Conservation (phyloP, 2,797 vertebrate species). For the Sorex maritimensis region DNA sequence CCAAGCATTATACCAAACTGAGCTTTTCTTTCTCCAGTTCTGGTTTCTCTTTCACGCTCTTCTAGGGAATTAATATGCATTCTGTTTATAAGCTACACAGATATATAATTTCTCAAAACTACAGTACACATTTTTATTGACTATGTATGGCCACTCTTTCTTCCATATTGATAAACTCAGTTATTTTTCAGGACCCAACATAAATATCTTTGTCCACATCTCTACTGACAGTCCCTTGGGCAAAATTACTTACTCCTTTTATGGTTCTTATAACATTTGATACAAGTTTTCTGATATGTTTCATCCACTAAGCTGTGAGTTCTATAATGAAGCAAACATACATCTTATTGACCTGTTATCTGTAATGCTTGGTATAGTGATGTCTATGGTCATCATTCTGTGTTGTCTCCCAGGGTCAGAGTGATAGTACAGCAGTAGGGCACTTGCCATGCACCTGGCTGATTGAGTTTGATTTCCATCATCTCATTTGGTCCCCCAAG, state of each 20-base stretch:
- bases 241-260: background rate
- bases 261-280: background rate
- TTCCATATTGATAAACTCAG: background rate
- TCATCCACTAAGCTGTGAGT: background rate
- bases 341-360: background rate
- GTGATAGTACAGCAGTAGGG: too few relatives aligned
- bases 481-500: too few relatives aligned
- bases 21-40: background rate
- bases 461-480: too few relatives aligned
- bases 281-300: background rate
- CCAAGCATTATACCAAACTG: background rate
- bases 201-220: background rate
- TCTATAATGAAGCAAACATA: background rate
- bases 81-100: background rate
- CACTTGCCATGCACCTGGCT: too few relatives aligned
- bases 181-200: background rate
- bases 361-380: background rate
- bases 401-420: background rate
- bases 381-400: background rate
- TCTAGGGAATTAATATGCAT: constrained; percentile 12
- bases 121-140: background rate
- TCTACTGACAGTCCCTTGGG: background rate
- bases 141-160: background rate
- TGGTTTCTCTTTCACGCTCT: background rate
- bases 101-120: background rate